Evolutionary conservation across 2,888 invertebrate species (phyloP).

Genomic region (Lamellibrachia satsuma): DNA sequence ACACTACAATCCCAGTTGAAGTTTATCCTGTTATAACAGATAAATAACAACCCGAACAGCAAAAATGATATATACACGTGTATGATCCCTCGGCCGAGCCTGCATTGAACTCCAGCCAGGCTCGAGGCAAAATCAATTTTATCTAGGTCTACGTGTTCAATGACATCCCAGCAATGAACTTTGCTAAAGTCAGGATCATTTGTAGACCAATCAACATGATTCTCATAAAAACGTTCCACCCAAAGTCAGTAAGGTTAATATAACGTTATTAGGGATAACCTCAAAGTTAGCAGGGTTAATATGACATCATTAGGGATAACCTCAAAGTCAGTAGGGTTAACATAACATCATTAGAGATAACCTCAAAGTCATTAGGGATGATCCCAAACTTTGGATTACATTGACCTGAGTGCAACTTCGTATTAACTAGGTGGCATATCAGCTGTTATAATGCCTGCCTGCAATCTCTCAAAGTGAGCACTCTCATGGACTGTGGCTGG

Average conservation of each 20-base stretch:
- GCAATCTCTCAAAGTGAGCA: too few species aligned
- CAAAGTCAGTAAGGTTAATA: neutral
- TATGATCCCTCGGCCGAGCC: constrained; percentile 58
- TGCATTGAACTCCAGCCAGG: constrained; percentile 41
- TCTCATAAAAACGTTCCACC: neutral
- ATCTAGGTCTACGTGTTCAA: constrained; percentile 38
- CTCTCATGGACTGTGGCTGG: too few species aligned
- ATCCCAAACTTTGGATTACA: neutral
- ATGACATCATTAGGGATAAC: neutral
- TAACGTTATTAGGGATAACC: neutral
- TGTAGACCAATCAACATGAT: neutral
- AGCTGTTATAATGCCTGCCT: too few species aligned
- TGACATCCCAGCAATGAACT: constrained; percentile 20
- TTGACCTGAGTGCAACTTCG: neutral
- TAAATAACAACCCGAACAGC: neutral
- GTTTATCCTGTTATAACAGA: too few species aligned
- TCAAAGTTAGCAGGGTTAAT: neutral
- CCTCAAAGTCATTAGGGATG: neutral
- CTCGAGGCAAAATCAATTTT: constrained; percentile 55
- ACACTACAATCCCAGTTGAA: too few species aligned
- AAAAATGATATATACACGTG: constrained; percentile 34
- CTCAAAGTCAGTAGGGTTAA: neutral
- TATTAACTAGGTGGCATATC: neutral
- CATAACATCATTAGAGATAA: neutral
- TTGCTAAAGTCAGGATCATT: neutral